Conservation (phyloP, 2,888 invertebrate species). For the Hedychridium roseum region DNA sequence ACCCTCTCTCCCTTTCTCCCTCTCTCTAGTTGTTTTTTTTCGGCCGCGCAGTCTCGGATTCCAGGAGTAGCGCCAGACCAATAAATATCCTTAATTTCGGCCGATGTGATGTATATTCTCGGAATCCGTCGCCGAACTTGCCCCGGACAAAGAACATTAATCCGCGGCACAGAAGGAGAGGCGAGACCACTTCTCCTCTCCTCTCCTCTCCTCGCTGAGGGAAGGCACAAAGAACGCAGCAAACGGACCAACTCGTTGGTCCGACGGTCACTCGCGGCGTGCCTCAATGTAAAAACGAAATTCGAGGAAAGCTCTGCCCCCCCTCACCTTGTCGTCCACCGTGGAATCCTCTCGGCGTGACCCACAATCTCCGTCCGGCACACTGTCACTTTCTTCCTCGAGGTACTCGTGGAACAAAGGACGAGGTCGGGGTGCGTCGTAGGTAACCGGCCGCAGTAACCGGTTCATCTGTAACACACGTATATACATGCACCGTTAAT, state of each 20-base stretch:
- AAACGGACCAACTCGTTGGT: constrained; percentile 19
- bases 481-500: too few species aligned
- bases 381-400: too few species aligned
- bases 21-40: neutral
- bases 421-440: too few species aligned
- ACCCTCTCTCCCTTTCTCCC: constrained; percentile 9
- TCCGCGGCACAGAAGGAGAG: too few species aligned
- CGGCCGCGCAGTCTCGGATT: constrained; percentile 45
- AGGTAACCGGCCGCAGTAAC: too few species aligned
- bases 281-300: constrained; percentile 21
- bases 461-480: too few species aligned
- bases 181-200: constrained; percentile 3
- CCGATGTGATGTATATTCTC: constrained; percentile 54
- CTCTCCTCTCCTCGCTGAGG: too few species aligned
- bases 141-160: constrained; percentile 44
- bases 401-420: too few species aligned
- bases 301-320: constrained; percentile 16
- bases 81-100: constrained; percentile 57
- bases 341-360: too few species aligned
- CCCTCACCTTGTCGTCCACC: too few species aligned
- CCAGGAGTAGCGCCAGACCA: constrained; percentile 54
- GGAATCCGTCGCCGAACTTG: constrained; percentile 41
- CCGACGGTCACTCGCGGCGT: constrained; percentile 21
- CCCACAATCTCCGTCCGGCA: too few species aligned
- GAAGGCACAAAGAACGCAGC: too few species aligned